Evolutionary conservation across 2,888 invertebrate species (phyloP).

Genomic region (Tribolium freemani): DNA sequence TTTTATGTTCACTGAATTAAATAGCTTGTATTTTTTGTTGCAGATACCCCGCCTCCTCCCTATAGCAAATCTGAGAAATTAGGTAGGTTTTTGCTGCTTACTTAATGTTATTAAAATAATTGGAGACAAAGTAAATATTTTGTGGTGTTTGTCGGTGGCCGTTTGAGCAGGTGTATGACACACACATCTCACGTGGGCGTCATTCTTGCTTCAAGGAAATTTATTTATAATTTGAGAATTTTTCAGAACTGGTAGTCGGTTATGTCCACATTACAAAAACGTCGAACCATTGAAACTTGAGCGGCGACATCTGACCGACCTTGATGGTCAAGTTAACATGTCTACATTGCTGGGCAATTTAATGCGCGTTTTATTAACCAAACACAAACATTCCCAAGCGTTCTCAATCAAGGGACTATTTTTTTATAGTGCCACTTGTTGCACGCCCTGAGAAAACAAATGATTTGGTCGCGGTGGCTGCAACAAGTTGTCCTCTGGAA

Average conservation of each 20-base stretch:
- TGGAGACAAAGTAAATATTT: background rate
- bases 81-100: constrained; percentile 72
- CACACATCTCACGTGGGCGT: constrained; percentile 17
- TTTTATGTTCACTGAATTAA: too few relatives aligned
- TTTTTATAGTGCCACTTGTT: constrained; percentile 31
- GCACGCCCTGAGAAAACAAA: constrained; percentile 29
- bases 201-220: constrained; percentile 32
- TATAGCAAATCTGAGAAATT: constrained; percentile 80
- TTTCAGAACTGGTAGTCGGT: constrained; percentile 7
- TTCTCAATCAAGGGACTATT: background rate
- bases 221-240: constrained; percentile 23
- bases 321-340: constrained; percentile 40
- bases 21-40: constrained; percentile 45
- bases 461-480: constrained; percentile 20
- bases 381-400: constrained; percentile 32
- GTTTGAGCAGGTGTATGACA: constrained; percentile 21
- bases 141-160: background rate
- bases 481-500: constrained; percentile 24
- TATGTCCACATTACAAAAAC: constrained; percentile 32
- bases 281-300: constrained; percentile 39
- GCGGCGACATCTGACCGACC: constrained; percentile 42
- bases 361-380: constrained; percentile 33
- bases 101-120: too few relatives aligned
- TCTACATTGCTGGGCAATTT: constrained; percentile 31
- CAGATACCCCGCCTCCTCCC: constrained; percentile 89